phyloP scores from a whole-genome alignment of 2,888 invertebrate species.

The Euplagia quadripunctaria region DNA sequence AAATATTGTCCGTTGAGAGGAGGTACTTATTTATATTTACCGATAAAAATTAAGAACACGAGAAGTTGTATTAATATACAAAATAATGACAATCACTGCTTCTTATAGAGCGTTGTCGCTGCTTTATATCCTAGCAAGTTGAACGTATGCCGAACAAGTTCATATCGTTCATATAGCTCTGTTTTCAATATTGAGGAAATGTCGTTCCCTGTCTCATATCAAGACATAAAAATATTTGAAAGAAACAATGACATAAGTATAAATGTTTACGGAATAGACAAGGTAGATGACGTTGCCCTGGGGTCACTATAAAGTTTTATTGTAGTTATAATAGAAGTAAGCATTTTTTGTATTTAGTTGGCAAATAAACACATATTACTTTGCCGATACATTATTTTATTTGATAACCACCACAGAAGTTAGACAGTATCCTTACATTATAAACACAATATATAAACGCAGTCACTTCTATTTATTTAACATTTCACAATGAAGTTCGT shows the following conservation, averaged over 20 bases:
- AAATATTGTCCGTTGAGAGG: background rate
- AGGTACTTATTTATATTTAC: background rate
- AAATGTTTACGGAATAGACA: conserved; percentile 7
- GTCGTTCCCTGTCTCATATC: background rate
- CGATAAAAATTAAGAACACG: background rate
- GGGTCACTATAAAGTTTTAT: too few species aligned
- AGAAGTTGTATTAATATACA: background rate
- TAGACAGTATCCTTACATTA: too few species aligned
- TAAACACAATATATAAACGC: too few species aligned
- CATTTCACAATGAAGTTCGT: too few species aligned
- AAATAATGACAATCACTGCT: background rate
- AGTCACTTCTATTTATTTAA: too few species aligned
- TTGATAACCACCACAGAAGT: too few species aligned
- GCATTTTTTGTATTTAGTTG: too few species aligned
- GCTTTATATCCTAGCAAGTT: background rate
- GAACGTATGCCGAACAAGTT: background rate
- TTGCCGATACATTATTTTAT: too few species aligned
- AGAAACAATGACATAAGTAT: conserved; percentile 13
- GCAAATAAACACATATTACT: too few species aligned
- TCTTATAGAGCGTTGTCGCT: background rate
- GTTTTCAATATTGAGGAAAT: conserved; percentile 6
- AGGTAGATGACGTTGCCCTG: too few species aligned
- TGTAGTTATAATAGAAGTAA: too few species aligned
- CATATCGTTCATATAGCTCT: conserved; percentile 15
- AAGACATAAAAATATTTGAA: conserved; percentile 10